phyloP scores from a whole-genome alignment of 1,140 invertebrate species.

The Chironomus striatipennis region DNA sequence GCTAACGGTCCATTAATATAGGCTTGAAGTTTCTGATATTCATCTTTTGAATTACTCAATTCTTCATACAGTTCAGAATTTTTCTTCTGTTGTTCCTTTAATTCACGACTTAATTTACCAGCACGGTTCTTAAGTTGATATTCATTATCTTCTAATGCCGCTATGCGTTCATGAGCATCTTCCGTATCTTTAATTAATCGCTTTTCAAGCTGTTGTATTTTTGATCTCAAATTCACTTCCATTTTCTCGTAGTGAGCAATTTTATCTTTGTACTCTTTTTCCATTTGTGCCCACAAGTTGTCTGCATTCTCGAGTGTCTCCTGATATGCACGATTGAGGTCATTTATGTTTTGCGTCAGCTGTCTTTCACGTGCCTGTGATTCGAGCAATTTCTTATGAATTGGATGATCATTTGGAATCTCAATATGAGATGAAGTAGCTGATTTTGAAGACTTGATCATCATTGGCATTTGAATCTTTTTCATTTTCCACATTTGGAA shows the following conservation, averaged over 20 bases:
- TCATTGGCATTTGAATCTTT: neutral
- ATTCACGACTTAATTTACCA: slow-evolving; percentile 45
- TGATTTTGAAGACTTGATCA: neutral
- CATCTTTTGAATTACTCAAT: slow-evolving; percentile 36
- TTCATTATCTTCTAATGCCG: slow-evolving; percentile 47
- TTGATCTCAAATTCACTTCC: slow-evolving; percentile 34
- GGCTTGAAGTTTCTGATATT: slow-evolving; percentile 29
- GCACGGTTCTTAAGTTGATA: slow-evolving; percentile 42
- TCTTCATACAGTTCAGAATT: slow-evolving; percentile 42
- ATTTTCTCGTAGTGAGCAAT: slow-evolving; percentile 43
- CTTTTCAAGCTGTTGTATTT: slow-evolving; percentile 36
- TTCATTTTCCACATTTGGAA: slow-evolving; percentile 45
- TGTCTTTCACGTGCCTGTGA: slow-evolving; percentile 35
- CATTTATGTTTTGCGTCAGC: slow-evolving; percentile 44
- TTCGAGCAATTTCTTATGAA: slow-evolving; percentile 27
- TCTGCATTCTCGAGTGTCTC: slow-evolving; percentile 65
- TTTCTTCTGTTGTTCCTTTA: slow-evolving; percentile 39
- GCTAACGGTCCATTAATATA: slow-evolving; percentile 30
- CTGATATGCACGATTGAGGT: slow-evolving; percentile 58
- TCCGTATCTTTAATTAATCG: slow-evolving; percentile 36
- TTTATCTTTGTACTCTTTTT: slow-evolving; percentile 52
- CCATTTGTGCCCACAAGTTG: slow-evolving; percentile 61
- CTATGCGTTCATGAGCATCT: slow-evolving; percentile 37
- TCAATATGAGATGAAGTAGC: neutral
- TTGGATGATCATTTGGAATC: neutral